Percentiles rank a stretch among this genome's conserved stretches.
These are phyloP conservation scores for Oegoconia quadripuncta DNA, from an alignment of 2,888 invertebrate species.

Conservation along the genomic window DNA sequence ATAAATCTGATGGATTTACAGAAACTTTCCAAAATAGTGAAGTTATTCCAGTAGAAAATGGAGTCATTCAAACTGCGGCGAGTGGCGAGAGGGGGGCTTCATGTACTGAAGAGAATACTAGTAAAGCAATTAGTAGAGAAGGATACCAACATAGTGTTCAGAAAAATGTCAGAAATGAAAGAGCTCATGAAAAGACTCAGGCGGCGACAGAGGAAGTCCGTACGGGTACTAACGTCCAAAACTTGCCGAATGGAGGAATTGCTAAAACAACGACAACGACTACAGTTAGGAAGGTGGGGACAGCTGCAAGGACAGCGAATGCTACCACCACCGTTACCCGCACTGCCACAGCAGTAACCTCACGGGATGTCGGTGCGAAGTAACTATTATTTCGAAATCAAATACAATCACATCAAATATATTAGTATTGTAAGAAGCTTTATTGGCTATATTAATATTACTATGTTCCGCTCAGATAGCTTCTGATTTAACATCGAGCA, in stretches of 20 bases:
- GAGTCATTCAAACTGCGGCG: constrained; percentile 45
- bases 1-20: constrained; percentile 50
- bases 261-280: constrained; percentile 66
- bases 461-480: constrained; percentile 16
- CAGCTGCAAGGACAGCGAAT: constrained; percentile 59
- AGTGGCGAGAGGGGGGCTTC: constrained; percentile 52
- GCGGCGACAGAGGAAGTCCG: constrained; percentile 56
- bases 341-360: constrained; percentile 59
- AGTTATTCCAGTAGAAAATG: constrained; percentile 59
- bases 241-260: constrained; percentile 60
- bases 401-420: background rate
- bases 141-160: constrained; percentile 58
- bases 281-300: constrained; percentile 59
- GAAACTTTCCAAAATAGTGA: constrained; percentile 59
- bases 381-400: constrained; percentile 26
- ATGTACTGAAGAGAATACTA: constrained; percentile 44
- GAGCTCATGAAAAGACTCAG: constrained; percentile 55
- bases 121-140: constrained; percentile 47
- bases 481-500: constrained; percentile 17
- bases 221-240: constrained; percentile 58
- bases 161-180: constrained; percentile 48
- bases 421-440: constrained; percentile 10
- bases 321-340: constrained; percentile 52
- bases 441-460: constrained; percentile 14
- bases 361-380: constrained; percentile 66